Base-by-base conservation (phyloP, 2,888 invertebrate species). In the Platynereis dumerilii region DNA sequence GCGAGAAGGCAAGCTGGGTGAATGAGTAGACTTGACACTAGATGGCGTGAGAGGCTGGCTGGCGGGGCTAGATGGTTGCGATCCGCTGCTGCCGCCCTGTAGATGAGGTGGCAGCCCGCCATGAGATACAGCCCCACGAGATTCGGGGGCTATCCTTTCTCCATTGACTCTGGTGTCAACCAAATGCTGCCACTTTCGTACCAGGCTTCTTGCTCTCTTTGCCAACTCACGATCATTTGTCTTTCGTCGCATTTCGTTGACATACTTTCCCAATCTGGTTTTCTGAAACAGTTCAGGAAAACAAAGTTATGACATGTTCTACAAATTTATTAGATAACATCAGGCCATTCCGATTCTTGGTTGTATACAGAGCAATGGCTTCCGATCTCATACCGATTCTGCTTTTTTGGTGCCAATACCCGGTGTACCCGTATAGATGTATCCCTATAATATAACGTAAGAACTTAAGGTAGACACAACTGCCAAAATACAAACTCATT, bases 241-340 rank as follows among this genome's bases (percentile, higher is more conserved):
- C 85, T 92, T 92, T 67, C 93, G 88, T 64, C 96, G 89, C 60
- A 96, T 87, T 84, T 94, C 94, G 85, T 96, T 96, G 85, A 96
- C 92, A 83, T 92, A 91, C 85, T 92, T 93, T 48, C 95, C 96
- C 83, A 97, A 87, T 89, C 96, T 88, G 88, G 96, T 96, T 90
- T 91, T 90, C 94, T 94, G 86, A 1, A 87, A 84, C 69, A 7
- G 17, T 48, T n/a, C n/a, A n/a, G n/a, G n/a, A n/a, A n/a, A n/a
- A n/a, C n/a, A n/a, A n/a, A n/a, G n/a, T n/a, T n/a, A n/a, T n/a
- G n/a, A n/a, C n/a, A n/a, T n/a, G n/a, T n/a, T n/a, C n/a, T n/a
- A n/a, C n/a, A n/a, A n/a, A n/a, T n/a, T n/a, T n/a, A n/a, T n/a
- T n/a, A n/a, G n/a, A n/a, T n/a, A n/a, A n/a, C n/a, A n/a, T n/a